These are phyloP conservation scores for Campoplex capitator DNA, from an alignment of 2,888 invertebrate genomes.

Conservation along the genomic window DNA sequence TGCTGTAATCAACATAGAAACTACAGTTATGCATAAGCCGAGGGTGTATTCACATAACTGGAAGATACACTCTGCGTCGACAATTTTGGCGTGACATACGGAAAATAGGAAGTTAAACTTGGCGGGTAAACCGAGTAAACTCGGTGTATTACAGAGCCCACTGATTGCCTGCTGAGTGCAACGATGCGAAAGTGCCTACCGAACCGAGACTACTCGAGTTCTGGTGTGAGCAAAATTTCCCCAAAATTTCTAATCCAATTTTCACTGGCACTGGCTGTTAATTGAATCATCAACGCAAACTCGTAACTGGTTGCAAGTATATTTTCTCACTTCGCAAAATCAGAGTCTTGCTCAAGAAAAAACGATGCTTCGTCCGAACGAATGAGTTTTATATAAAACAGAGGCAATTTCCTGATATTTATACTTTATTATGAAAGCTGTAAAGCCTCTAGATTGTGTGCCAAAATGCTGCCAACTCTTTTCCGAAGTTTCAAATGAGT, in stretches of 20 bases:
- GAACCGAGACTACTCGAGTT: constrained; percentile 7
- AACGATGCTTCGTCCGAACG: background rate
- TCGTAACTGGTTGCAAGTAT: background rate
- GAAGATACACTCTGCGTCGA: constrained; percentile 16
- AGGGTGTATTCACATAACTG: constrained; percentile 21
- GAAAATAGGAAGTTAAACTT: constrained; percentile 41
- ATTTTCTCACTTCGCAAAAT: background rate
- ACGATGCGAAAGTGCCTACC: constrained; percentile 29
- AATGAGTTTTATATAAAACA: background rate
- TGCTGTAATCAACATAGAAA: background rate
- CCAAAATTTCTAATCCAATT: constrained; percentile 32
- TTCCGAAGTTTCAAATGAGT: background rate
- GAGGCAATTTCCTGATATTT: background rate
- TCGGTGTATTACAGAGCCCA: constrained; percentile 33
- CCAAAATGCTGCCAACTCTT: constrained; percentile 6
- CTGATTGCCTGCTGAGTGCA: constrained; percentile 39
- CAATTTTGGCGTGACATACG: constrained; percentile 27
- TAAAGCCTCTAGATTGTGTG: background rate
- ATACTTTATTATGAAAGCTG: constrained; percentile 4
- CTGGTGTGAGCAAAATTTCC: constrained; percentile 17
- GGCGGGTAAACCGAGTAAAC: constrained; percentile 43
- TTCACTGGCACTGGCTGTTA: constrained; percentile 10
- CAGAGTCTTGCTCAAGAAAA: background rate
- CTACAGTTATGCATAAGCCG: background rate
- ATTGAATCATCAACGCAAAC: constrained; percentile 4